phyloP scores from a whole-genome alignment of 2,797 vertebrate genomes.

The Agapornis canus region DNA sequence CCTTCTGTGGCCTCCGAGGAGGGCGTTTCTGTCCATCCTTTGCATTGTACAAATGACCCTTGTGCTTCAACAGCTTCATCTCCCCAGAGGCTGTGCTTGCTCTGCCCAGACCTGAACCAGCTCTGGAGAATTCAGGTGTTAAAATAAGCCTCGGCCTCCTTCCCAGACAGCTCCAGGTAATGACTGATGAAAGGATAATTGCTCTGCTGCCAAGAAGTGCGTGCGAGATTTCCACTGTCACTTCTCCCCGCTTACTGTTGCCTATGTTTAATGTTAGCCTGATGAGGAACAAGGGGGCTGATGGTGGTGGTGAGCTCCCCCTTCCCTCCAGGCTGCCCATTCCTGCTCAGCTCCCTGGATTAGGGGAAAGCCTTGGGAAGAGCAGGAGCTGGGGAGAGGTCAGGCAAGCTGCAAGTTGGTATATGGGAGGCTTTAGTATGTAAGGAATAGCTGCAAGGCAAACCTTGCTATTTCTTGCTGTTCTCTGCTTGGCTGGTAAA shows the following conservation, averaged over 20 bases:
- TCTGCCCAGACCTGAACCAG: conserved; percentile 49
- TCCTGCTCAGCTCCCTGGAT: background rate
- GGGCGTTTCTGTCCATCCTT: background rate
- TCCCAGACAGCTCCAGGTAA: conserved; percentile 18
- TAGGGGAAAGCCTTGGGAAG: background rate
- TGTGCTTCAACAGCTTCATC: background rate
- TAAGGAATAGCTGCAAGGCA: conserved; percentile 42
- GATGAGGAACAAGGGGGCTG: background rate
- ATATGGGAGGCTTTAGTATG: background rate
- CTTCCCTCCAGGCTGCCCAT: background rate
- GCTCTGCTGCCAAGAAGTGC: background rate
- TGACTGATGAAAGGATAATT: conserved; percentile 57
- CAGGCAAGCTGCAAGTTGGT: background rate
- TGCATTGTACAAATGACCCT: background rate
- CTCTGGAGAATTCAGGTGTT: background rate
- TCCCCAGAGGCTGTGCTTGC: conserved; percentile 15
- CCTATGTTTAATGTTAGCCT: background rate
- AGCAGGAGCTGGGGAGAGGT: conserved; percentile 1
- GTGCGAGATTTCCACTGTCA: background rate
- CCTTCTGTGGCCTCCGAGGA: background rate
- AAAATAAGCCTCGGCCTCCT: conserved; percentile 15
- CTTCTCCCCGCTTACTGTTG: background rate
- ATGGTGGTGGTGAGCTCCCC: background rate
- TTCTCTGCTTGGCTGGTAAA: background rate
- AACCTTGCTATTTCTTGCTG: background rate